Evolutionary conservation across 2,888 invertebrate genomes (phyloP), one percentile per base, ranked within the genome.

Genomic region (Fabriciana adippe): DNA sequence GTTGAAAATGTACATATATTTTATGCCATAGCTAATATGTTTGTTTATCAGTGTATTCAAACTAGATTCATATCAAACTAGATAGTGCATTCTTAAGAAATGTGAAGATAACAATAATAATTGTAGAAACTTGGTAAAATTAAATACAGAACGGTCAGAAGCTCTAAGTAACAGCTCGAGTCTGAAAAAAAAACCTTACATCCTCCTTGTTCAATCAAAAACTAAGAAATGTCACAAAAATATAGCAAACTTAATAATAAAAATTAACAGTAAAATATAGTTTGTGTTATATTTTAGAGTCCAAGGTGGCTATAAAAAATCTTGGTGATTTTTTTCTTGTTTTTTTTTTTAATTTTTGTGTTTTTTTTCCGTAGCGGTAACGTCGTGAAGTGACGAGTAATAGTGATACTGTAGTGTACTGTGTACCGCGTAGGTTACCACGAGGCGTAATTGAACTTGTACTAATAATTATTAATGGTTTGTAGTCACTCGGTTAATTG

Each of bases 401-500:
- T 59, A 64, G 50, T 63, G 59, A 51, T 61, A 45, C 11, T 31
- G 13, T 59, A 35, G 45, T 11, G 41, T 64, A 76, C 35, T 41
- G 35, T 41, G 35, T 41, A 41, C 35, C 35, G 74, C 18, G 59
- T 75, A 76, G 74, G 77, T 79, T 78, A 78, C 79, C 79, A 76
- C 69, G 68, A 74, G 73, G 74, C 74, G 74, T 75, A 72, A 72
- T 69, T 73, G 68, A 68, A 64, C 65, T 51, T 61, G 18, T 35
- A 51, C 70, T 56, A 73, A 71, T 69, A 53, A n/a, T 50, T 68
- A 68, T 71, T 61, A 51, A 70, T 70, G 66, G 63, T 76, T 78
- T 81, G 78, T 83, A 83, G 81, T 82, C 83, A 82, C 73, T 78
- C 73, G 79, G 78, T 75, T 81, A 79, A 83, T 78, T 90, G 90